Base-by-base conservation (phyloP, 2,888 invertebrate species). In the Nowickia ferox region DNA sequence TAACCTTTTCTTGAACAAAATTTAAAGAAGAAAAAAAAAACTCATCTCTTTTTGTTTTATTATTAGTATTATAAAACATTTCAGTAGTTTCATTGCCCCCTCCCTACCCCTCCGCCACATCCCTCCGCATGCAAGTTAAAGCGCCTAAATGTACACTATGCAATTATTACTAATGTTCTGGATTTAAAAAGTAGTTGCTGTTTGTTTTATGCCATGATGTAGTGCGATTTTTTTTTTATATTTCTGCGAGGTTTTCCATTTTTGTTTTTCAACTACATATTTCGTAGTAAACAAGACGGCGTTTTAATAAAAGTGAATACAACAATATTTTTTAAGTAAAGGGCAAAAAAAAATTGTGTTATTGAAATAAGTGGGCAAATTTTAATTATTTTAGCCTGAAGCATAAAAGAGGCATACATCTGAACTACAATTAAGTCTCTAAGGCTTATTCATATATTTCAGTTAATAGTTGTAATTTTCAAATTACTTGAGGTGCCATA, bases 81-180 rank as follows among this genome's bases (percentile, higher is more conserved):
- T 63, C 38, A 76, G 55, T 55, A 82, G 61, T 63, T 82, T 55
- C 61, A 68, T 42, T 38, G 63, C 68, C 69, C 78, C 38, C 9
- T 30, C 15, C 55, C 5, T 17, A n/a, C 22, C 22, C 30, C 48
- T n/a, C n/a, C 17, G 10, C 17, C n/a, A n/a, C n/a, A n/a, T n/a
- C 40, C 17, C 40, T 9, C n/a, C n/a, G n/a, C n/a, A n/a, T 30
- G 13, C 13, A 71, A 59, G 15, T 22, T 38, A 59, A 72, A 75
- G 40, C 2, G 76, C 77, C 84, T 81, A 63, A 84, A 77, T 80
- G 76, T 74, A 80, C 40, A 48, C 72, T 77, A 81, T 22, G 46
- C 80, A 76, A 46, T 81, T 77, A 76, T 81, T 72, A 72, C 69
- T 69, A n/a, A 22, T 63, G 48, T 84, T 66, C 66, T 30, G 63